Evolutionary conservation across 2,888 invertebrate species (phyloP).

Genomic region (Tolmerus cingulatus): DNA sequence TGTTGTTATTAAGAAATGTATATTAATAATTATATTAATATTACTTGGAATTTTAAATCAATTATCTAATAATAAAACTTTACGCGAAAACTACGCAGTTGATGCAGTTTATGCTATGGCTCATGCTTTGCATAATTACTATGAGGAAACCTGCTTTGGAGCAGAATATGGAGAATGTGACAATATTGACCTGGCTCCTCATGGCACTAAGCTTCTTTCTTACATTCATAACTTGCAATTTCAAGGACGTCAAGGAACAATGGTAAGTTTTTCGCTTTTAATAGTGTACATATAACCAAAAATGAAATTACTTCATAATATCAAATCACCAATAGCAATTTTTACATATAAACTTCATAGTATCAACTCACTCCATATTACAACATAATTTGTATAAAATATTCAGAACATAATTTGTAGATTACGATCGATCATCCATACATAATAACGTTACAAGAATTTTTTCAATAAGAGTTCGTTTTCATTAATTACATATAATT

Average conservation of each 20-base stretch:
- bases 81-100: constrained; percentile 59
- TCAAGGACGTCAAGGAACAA: constrained; percentile 60
- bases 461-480: no score
- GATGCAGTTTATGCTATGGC: constrained; percentile 82
- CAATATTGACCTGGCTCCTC: constrained; percentile 64
- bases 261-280: constrained; percentile 51
- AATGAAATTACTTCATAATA: no score
- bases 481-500: background rate
- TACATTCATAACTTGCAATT: constrained; percentile 72
- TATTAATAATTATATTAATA: no score
- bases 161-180: constrained; percentile 63
- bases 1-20: no score
- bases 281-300: no score
- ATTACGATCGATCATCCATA: no score
- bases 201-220: constrained; percentile 68
- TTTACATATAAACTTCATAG: background rate
- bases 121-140: constrained; percentile 72
- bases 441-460: no score
- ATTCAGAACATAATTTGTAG: background rate
- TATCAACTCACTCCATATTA: background rate
- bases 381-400: background rate
- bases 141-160: constrained; percentile 67
- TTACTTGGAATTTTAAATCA: no score
- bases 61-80: background rate
- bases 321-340: background rate